Base-by-base conservation (phyloP, 64 coral and sea anemone species). In the Dendrophyllia cribrosa region DNA sequence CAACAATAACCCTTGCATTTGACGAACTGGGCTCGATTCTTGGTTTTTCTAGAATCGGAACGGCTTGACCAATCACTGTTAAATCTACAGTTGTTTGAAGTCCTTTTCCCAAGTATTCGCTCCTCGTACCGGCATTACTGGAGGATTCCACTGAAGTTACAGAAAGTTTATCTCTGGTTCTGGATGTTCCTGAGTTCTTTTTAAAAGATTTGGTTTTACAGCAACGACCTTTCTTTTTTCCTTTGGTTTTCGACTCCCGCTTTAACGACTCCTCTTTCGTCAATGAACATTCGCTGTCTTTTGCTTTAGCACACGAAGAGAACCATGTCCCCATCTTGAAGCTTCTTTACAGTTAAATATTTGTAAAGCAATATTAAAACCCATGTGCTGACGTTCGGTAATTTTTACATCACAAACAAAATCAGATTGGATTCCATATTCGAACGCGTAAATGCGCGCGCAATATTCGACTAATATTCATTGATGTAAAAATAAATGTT, bases 131-230 rank as follows among this genome's bases (percentile, higher is more conserved):
- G 61, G 15, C 44, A 51, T 51, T 49, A 45, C 8, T 5, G 60
- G 0, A 17, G 21, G 80, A 84, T 51, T 84, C 9, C 20, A 84
- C 17, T 22, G 80, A 84, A 67, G 80, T 84, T 9, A 84, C 9
- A 7, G 80, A 84, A 3, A 84, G 43, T 50, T 67, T 50, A 22
- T 84, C 45, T n/a, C 19, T 59, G 7, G 43, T 34, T 9, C 8
- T 46, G 43, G 44, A 65, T 1, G 43, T 16, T 65, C 23, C 13
- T 9, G 6, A 64, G 10, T 21, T 68, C 46, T 50, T 49, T 66
- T 17, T 9, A 61, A 59, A 20, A n/a, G 24, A 5, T 23, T 82
- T 84, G 62, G 44, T 63, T 16, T 51, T 66, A 4, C 26, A 11
- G 17, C 0, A 7, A 43, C 15, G 22, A 15, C 50, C 19, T 16